Base-by-base conservation (phyloP, 2,888 invertebrate species). In the Tipula lateralis region DNA sequence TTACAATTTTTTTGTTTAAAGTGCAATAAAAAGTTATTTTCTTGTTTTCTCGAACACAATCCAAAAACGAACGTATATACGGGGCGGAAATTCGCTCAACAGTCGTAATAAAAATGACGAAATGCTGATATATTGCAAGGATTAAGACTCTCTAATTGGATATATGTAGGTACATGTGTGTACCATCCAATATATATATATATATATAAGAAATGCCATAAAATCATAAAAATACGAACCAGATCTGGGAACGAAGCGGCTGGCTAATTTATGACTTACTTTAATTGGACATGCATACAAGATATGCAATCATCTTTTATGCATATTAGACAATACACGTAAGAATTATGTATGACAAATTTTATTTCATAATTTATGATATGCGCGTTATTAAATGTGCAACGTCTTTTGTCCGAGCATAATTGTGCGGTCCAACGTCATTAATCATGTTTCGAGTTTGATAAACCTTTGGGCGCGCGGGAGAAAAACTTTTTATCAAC, bases 91-190 rank as follows among this genome's bases (percentile, higher is more conserved):
- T 66, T 66, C 24, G 66, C 24, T 24, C 66, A 66, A 66, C 13
- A 66, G 24, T 66, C 66, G 24, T 66, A 66, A 66, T 66, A 66
- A 66, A 66, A 66, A 66, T 66, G 66, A 66, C 24, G 66, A 66
- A 66, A 66, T 66, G 66, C 66, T 66, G 66, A 66, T 24, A 66
- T 66, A 66, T 66, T 66, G 0, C 24, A 24, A 66, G 9, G 66
- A 66, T 66, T 66, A 66, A 66, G 24, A 66, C 66, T 24, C n/a
- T n/a, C 66, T 66, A 66, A 66, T 66, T 66, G 66, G 66, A 66
- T 66, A n/a, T n/a, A n/a, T n/a, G n/a, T n/a, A n/a, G n/a, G n/a
- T n/a, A n/a, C n/a, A n/a, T n/a, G n/a, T n/a, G n/a, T n/a, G 9
- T 66, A 24, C 66, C 19, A 66, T 66, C n/a, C 66, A 66, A 66